A percentile compares a stretch with the other conserved stretches of the same genome.
Conservation (phyloP, 2,113 vertebrate genomes). For the Clinocottus analis region DNA sequence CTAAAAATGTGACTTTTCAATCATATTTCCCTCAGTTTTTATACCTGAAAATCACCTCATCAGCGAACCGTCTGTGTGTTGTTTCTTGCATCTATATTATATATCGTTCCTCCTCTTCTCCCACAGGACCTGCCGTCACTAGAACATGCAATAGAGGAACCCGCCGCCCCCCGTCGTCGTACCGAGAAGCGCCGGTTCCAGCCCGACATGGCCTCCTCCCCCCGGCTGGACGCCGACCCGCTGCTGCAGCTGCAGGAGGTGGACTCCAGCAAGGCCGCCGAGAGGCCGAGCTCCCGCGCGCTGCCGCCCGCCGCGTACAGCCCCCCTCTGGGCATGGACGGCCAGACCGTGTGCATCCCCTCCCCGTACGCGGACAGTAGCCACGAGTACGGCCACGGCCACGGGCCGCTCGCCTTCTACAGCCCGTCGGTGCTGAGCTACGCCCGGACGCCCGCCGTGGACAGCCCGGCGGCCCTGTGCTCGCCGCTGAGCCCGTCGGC, state of each 20-base stretch:
- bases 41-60: neutral
- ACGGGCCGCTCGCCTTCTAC: constrained; percentile 86
- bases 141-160: constrained; percentile 57
- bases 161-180: neutral
- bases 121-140: constrained; percentile 21
- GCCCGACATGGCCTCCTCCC: constrained; percentile 79
- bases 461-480: constrained; percentile 75
- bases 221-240: constrained; percentile 74
- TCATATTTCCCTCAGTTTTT: neutral
- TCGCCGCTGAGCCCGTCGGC: constrained; percentile 84
- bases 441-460: constrained; percentile 71
- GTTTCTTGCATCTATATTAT: neutral
- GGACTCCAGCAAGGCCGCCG: constrained; percentile 81
- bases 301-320: constrained; percentile 82
- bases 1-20: too few relatives aligned
- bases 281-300: constrained; percentile 81
- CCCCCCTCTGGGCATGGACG: constrained; percentile 83
- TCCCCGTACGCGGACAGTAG: constrained; percentile 88
- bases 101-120: neutral
- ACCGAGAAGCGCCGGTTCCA: neutral
- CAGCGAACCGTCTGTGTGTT: neutral
- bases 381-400: constrained; percentile 83
- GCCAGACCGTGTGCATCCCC: constrained; percentile 87
- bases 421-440: constrained; percentile 87
- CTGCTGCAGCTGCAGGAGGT: constrained; percentile 86